Evolutionary conservation across 2,797 vertebrate species (phyloP).

Genomic region (Allobates femoralis): DNA sequence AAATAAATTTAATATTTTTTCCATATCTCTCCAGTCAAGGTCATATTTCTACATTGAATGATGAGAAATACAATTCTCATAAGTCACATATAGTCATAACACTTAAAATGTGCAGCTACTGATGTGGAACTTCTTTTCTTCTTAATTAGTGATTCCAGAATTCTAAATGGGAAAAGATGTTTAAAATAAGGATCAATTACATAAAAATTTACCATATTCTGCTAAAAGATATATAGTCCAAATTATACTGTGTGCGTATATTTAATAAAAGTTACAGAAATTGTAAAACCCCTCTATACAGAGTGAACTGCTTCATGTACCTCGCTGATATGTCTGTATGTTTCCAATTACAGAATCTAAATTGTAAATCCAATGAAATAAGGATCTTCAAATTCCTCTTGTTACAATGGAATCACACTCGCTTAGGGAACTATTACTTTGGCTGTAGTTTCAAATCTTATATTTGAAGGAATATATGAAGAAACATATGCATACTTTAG

Average conservation of each 20-base stretch:
- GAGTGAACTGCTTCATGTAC: not conserved
- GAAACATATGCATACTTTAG: not conserved
- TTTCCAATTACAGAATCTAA: slow-evolving; percentile 20
- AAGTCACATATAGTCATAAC: not conserved
- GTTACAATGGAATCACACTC: slow-evolving; percentile 15
- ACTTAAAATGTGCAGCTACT: too few relatives aligned
- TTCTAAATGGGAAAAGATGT: not conserved
- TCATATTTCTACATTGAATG: too few relatives aligned
- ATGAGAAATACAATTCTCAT: not conserved
- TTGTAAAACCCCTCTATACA: not conserved
- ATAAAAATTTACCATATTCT: not conserved
- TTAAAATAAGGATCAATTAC: too few relatives aligned
- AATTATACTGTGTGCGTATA: not conserved
- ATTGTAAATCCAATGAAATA: not conserved
- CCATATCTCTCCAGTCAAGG: too few relatives aligned
- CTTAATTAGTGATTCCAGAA: not conserved
- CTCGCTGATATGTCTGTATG: slow-evolving; percentile 1
- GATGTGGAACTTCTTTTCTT: too few relatives aligned
- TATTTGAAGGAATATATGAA: not conserved
- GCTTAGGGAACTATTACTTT: slow-evolving; percentile 17
- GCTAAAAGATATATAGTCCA: not conserved
- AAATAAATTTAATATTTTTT: too few relatives aligned
- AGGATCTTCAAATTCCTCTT: slow-evolving; percentile 17
- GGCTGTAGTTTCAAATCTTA: not conserved
- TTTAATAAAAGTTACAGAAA: not conserved